Evolutionary conservation across 2,888 invertebrate genomes (phyloP), one percentile per base, ranked within the genome.

Genomic region (Patella ulyssiponensis): DNA sequence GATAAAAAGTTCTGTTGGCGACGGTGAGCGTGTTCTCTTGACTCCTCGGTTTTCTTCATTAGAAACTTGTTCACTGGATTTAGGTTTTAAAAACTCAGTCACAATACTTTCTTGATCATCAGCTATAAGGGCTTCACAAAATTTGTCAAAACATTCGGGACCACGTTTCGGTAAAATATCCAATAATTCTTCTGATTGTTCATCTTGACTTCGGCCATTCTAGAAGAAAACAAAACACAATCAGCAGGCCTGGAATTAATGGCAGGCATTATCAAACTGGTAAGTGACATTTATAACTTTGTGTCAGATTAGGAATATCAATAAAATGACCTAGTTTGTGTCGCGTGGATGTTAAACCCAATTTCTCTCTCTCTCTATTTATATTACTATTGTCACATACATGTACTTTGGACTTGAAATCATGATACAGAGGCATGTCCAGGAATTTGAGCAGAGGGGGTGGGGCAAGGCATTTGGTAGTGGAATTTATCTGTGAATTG

Each of bases 101-200:
- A 89, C 88, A 9, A 89, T 80, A 58, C 85, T 79, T 51, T 85
- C 83, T 76, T 89, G 89, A 23, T 81, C 83, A 74, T 86, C 86
- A 9, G 83, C 88, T 54, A 80, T 81, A 2, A 89, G 81, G 3
- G 88, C 84, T 33, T 88, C 87, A 81, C 89, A 88, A 78, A 89
- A 88, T 3, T 72, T 74, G 7, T 84, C 76, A 79, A 88, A 89
- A 11, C 88, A 86, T n/a, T 86, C 81, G 1, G 83, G 79, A 5
- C 88, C 88, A 73, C 83, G 81, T 17, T 78, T 81, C 2, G 85
- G 82, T 2, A 89, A 77, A 23, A 83, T 71, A 77, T 88, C 85
- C 14, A 89, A 78, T 3, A 89, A 76, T 11, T 85, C 87, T 71
- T 89, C 89, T 17, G 84, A 85, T 73, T 88, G 87, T 70, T 85